A percentile compares a stretch with the other conserved stretches of the same genome.
Conservation (phyloP, 2,888 invertebrate species). For the Acleris laterana region DNA sequence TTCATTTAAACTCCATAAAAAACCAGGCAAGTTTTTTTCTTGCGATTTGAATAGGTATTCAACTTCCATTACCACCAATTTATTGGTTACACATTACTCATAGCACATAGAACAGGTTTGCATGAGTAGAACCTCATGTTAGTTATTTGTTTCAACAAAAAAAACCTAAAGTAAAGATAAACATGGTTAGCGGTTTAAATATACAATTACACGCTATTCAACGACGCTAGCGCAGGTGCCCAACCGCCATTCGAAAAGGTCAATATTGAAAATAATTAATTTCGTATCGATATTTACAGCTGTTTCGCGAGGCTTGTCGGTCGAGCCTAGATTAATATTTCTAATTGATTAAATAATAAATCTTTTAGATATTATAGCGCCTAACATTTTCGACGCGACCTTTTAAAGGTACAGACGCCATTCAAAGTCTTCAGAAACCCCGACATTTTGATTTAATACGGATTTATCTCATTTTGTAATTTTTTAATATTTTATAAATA, state of each 20-base stretch:
- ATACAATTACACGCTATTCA: conserved; percentile 40
- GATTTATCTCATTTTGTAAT: no score
- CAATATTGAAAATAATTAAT: conserved; percentile 32
- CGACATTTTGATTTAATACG: no score
- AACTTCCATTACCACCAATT: background rate
- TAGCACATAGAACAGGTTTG: conserved; percentile 18
- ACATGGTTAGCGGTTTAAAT: conserved; percentile 25
- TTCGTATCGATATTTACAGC: conserved; percentile 31
- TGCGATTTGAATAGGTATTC: background rate
- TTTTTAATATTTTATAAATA: no score
- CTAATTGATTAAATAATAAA: background rate
- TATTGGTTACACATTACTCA: background rate
- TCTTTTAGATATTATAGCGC: no score
- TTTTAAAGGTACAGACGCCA: no score
- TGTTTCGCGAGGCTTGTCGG: conserved; percentile 12
- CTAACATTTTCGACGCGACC: no score
- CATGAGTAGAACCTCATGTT: background rate
- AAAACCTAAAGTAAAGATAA: conserved; percentile 18
- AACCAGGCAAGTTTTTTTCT: no score
- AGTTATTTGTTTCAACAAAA: conserved; percentile 15
- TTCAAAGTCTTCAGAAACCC: no score
- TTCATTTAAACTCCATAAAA: no score
- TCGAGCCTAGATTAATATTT: background rate
- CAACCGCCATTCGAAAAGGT: conserved; percentile 27
- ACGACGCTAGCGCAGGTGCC: conserved; percentile 23